Evolutionary conservation across 2,113 vertebrate genomes (phyloP), one percentile per base, ranked within the genome.

Genomic region (Antennarius striatus): DNA sequence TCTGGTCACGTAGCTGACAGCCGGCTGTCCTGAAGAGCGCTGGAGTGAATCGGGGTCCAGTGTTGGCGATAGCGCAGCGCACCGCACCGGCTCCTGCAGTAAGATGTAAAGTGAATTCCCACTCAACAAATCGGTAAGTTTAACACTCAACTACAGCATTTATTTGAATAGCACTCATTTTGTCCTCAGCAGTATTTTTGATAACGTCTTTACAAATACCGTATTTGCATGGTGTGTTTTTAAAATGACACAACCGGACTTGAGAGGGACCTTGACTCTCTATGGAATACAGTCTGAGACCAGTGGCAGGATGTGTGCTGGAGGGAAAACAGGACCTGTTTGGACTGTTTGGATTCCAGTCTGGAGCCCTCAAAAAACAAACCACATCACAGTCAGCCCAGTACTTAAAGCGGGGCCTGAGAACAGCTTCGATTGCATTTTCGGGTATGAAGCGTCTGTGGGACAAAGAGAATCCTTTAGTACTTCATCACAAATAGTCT

Each of bases 1-100:
- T 91, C 85, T 47, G 82, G 81, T 90, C 89, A 88, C 88, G 88
- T 90, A 80, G 84, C 85, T 86, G 91, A 88, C 86, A 85, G 87
- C 73, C 83, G 84, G 82, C 89, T 88, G 88, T 92, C 90, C 91
- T 89, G 87, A 71, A 80, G 83, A 71, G 82, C 73, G 68, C 73
- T 71, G 76, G 73, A 88, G 86, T 83, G 88, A 63, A 79, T 71
- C 85, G 9, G 17, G 49, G 56, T 86, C 80, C 88, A 74, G 75
- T 30, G 61, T 56, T 57, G 64, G 78, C 65, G 83, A 81, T 57
- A 79, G 83, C 85, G 83, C 85, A 79, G 85, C 82, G 82, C 80
- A 85, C 32, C 32, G 32, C 32, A 36, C 76, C 62, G 79, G 84
- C 87, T 82, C 89, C 87, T 86, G 88, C 89, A 84, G 81, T 83